A percentile compares a stretch with the other conserved stretches of the same genome.
Evolutionary conservation across 2,888 invertebrate genomes (phyloP).

Genomic region (Meloe dianella): DNA sequence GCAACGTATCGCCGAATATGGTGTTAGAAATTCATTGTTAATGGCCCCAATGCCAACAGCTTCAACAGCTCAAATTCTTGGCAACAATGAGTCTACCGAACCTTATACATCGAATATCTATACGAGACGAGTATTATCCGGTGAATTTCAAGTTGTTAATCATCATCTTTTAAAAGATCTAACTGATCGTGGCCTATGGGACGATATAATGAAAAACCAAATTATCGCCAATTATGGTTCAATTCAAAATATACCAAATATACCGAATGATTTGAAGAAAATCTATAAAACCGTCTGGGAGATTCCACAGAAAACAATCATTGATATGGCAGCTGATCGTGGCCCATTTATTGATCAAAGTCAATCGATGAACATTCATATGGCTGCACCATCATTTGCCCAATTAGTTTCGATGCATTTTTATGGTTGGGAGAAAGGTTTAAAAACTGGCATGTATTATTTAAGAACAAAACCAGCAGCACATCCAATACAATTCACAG

Average conservation of each 20-base stretch:
- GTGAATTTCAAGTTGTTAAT: conserved; percentile 96
- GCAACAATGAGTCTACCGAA: conserved; percentile 98
- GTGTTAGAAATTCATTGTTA: conserved; percentile 87
- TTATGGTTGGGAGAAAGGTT: conserved; percentile 94
- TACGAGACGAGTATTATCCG: conserved; percentile 89
- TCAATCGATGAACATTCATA: conserved; percentile 96
- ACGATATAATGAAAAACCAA: conserved; percentile 93
- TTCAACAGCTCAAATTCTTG: conserved; percentile 98
- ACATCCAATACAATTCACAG: conserved; percentile 96
- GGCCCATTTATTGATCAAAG: conserved; percentile 99
- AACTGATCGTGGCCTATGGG: conserved; percentile 90
- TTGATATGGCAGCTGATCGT: conserved; percentile 97
- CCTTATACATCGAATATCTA: conserved; percentile 99
- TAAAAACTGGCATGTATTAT: conserved; percentile 99
- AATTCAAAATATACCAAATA: conserved; percentile 83
- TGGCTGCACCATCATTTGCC: conserved; percentile 92
- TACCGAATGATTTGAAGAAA: conserved; percentile 83
- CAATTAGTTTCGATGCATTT: conserved; percentile 98
- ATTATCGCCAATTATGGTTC: conserved; percentile 93
- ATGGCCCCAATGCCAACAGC: conserved; percentile 99
- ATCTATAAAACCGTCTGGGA: conserved; percentile 98
- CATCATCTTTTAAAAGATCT: conserved; percentile 93
- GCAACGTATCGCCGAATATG: conserved; percentile 83
- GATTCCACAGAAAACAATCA: conserved; percentile 88
- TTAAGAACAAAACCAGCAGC: conserved; percentile 94